Conservation (phyloP, 2,797 vertebrate genomes). For the Acanthurus leucopareius region DNA sequence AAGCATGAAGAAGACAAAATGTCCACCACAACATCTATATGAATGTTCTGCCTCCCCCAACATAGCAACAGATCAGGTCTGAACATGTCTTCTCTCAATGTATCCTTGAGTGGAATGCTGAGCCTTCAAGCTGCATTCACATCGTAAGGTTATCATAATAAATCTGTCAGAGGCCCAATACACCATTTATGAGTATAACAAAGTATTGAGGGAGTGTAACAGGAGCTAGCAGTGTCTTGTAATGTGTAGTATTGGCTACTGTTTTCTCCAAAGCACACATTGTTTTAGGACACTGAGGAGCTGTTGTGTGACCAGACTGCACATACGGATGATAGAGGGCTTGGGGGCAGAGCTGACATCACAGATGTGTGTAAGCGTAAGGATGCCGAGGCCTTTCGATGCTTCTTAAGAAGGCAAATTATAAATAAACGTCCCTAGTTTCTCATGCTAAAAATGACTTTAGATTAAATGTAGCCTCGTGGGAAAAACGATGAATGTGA, state of each 20-base stretch:
- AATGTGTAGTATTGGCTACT: constrained; percentile 25
- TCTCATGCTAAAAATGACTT: constrained; percentile 49
- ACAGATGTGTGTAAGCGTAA: constrained; percentile 25
- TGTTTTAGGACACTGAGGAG: constrained; percentile 54
- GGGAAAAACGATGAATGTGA: constrained; percentile 56
- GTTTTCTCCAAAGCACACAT: constrained; percentile 41
- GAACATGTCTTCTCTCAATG: not conserved
- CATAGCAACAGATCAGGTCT: not conserved
- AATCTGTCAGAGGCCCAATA: not conserved
- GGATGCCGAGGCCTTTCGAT: constrained; percentile 5
- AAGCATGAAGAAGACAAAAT: too few species aligned
- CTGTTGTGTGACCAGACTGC: constrained; percentile 46
- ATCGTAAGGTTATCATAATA: not conserved
- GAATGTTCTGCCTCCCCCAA: not conserved
- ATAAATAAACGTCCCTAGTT: constrained; percentile 8
- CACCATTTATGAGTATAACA: not conserved
- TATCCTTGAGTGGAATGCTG: not conserved
- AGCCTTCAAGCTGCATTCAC: not conserved
- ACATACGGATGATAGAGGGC: constrained; percentile 20
- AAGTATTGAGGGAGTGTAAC: not conserved
- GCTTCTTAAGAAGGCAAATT: constrained; percentile 24
- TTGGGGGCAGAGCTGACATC: not conserved
- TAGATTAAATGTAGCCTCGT: constrained; percentile 43
- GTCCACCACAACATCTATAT: not conserved
- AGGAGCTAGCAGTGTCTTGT: constrained; percentile 19